Evolutionary conservation across 2,797 vertebrate genomes (phyloP), one percentile per base, ranked within the genome.

Genomic region (Benthosema pterotum): DNA sequence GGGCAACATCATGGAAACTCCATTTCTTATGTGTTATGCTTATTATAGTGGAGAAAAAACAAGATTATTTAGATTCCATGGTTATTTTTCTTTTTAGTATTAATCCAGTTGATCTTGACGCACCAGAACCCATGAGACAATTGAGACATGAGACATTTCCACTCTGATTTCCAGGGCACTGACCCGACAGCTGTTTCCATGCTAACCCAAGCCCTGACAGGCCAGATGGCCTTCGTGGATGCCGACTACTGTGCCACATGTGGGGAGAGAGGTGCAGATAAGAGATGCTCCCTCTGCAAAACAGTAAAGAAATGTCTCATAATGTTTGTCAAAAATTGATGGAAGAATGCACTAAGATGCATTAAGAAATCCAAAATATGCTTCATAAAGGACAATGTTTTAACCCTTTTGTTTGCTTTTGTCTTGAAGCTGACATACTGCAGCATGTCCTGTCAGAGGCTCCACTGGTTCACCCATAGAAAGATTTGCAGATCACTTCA

Each of bases 401-500:
- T 52, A 3, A 38, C 8, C 9, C 4, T 17, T 42, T 51, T 11
- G 55, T 75, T 65, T 38, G 11, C 67, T 22, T 38, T 6, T 58
- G 52, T 19, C 81, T 87, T 75, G 5, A 67, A 95, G 95, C 92
- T 95, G 63, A 91, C 90, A 22, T 96, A 96, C 58, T 96, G 95
- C 4, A 89, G 92, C 68, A 86, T 94, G 68, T 79, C 69, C 43
- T 96, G 95, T 83, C 95, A 96, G 77, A 94, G 92, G 77, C 90
- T 90, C 32, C 95, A 95, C 77, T 95, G 94, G 94, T 95, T 96
- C 80, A 86, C 93, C 48, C 95, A 96, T 80, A 95, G 94, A 76
- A 95, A 93, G 83, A 84, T 92, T 64, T 95, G 95, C 78, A 88
- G 90, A 69, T 75, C 65, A 9, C 74, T 94, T 68, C 93, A 93